Conservation (phyloP, 2,888 invertebrate species). For the Trichopria drosophilae region DNA sequence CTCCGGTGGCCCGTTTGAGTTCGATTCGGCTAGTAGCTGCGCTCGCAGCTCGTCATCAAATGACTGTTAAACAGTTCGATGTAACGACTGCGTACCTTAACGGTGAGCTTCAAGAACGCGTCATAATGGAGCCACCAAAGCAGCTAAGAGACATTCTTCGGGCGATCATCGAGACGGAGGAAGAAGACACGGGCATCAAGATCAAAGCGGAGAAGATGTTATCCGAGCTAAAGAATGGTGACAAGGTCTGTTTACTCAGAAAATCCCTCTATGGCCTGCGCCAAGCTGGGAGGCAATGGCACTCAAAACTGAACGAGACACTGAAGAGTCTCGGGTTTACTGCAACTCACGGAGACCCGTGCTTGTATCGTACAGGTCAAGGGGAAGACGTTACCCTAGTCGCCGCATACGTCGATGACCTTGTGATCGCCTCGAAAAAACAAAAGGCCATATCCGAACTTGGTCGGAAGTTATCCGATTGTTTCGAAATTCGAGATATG, state of each 20-base stretch:
- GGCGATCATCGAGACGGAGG: background rate
- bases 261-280: conserved; percentile 3
- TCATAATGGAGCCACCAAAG: conserved; percentile 12
- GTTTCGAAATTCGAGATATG: conserved; percentile 5
- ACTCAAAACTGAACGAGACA: conserved; percentile 2
- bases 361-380: conserved; percentile 3
- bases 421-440: too few species aligned
- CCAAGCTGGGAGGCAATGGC: conserved; percentile 10
- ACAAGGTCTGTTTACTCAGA: conserved; percentile 11
- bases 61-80: background rate
- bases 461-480: too few species aligned
- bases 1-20: too few species aligned
- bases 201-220: too few species aligned
- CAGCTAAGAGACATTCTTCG: background rate
- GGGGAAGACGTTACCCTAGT: background rate
- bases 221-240: too few species aligned
- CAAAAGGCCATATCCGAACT: too few species aligned
- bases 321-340: conserved; percentile 8
- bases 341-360: conserved; percentile 9
- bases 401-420: conserved; percentile 5
- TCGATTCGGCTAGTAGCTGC: conserved; percentile 3
- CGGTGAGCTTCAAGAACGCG: background rate
- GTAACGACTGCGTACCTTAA: conserved; percentile 9
- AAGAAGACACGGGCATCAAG: too few species aligned
- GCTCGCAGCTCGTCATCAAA: background rate